Evolutionary conservation across 2,797 vertebrate species (phyloP).

Genomic region (Peromyscus nudipes): DNA sequence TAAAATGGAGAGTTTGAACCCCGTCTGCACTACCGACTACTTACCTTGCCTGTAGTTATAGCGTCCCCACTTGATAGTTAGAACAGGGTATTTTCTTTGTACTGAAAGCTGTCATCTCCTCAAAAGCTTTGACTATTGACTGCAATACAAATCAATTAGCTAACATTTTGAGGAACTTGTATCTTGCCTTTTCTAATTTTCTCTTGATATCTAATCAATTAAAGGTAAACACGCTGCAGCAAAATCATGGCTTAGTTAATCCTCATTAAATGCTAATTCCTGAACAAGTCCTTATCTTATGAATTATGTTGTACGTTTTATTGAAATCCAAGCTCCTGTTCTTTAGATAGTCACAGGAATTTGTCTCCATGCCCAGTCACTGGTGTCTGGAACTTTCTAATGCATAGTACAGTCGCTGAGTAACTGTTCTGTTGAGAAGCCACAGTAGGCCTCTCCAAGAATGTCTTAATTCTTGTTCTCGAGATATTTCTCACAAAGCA

Average conservation of each 20-base stretch:
- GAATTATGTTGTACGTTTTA: conserved; percentile 4
- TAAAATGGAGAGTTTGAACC: conserved; percentile 41
- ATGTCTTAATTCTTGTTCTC: neutral
- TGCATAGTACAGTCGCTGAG: neutral
- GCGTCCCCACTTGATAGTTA: conserved; percentile 64
- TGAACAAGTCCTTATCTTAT: neutral
- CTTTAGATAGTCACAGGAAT: neutral
- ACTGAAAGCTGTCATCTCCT: conserved; percentile 45
- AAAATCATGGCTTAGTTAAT: conserved; percentile 59
- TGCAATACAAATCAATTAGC: conserved; percentile 47
- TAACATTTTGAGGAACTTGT: conserved; percentile 60
- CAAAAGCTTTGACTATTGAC: conserved; percentile 52
- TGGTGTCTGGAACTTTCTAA: neutral
- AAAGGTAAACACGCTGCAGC: conserved; percentile 46
- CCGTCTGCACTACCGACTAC: conserved; percentile 47
- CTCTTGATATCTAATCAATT: conserved; percentile 41
- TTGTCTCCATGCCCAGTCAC: neutral
- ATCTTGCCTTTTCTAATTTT: conserved; percentile 58
- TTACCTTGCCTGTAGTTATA: conserved; percentile 55
- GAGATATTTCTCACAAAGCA: neutral
- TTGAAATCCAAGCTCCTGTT: conserved; percentile 6
- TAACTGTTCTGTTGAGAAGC: conserved; percentile 53
- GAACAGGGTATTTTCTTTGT: conserved; percentile 62
- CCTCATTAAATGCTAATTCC: conserved; percentile 43
- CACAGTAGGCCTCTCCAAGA: neutral